These are phyloP conservation scores for Notamacropus eugenii DNA, from an alignment of 2,797 vertebrate genomes.

Conservation along the genomic window DNA sequence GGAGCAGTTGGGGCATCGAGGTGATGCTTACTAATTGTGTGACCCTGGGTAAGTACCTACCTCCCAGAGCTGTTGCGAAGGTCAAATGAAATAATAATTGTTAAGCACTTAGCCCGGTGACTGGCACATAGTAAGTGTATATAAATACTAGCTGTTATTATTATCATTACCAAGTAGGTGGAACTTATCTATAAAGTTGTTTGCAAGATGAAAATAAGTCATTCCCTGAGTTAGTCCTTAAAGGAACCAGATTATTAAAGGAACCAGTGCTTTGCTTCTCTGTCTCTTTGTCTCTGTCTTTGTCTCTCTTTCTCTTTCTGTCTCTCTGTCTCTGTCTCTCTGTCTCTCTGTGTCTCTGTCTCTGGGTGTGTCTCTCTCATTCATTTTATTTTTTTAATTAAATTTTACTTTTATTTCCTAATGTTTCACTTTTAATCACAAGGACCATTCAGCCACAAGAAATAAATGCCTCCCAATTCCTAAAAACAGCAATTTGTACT, in stretches of 20 bases:
- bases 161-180: background rate
- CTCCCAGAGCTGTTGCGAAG: background rate
- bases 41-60: background rate
- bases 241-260: background rate
- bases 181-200: background rate
- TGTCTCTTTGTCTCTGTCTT: background rate
- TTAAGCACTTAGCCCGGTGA: background rate
- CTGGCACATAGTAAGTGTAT: background rate
- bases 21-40: background rate
- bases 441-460: background rate
- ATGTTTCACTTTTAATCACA: too few relatives aligned
- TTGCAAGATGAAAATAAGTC: background rate
- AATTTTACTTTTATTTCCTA: background rate
- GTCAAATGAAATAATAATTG: background rate
- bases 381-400: background rate
- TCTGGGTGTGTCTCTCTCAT: too few relatives aligned
- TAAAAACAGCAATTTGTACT: background rate
- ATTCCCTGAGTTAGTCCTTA: background rate
- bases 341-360: too few relatives aligned
- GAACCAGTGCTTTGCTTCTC: background rate
- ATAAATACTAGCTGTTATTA: background rate
- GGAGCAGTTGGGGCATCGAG: background rate
- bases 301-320: too few relatives aligned
- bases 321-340: too few relatives aligned
- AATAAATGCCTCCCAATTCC: background rate